Evolutionary conservation across 1,140 invertebrate species (phyloP).

Genomic region (Tetraneura akinire): DNA sequence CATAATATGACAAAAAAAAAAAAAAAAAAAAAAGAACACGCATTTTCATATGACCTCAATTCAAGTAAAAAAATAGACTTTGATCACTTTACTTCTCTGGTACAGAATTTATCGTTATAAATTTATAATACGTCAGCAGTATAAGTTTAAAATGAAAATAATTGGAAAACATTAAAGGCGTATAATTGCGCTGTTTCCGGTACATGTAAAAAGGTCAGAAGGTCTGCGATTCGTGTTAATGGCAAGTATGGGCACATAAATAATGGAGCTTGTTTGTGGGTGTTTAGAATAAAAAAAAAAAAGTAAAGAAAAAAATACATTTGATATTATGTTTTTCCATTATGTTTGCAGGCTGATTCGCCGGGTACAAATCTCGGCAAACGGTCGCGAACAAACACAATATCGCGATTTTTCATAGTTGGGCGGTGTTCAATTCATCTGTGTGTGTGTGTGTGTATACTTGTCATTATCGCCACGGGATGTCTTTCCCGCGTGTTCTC

Average conservation of each 20-base stretch:
- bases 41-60: too few species aligned
- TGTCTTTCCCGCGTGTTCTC: constrained; percentile 2
- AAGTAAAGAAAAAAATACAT: constrained; percentile 26
- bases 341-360: constrained; percentile 6
- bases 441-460: neutral
- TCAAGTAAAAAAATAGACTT: too few species aligned
- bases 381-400: constrained; percentile 30
- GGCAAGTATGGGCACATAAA: neutral
- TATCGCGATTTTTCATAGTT: constrained; percentile 31
- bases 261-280: constrained; percentile 33
- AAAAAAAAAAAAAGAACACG: too few species aligned
- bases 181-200: constrained; percentile 24
- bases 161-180: too few species aligned
- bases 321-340: constrained; percentile 31
- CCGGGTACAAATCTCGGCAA: constrained; percentile 8
- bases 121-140: too few species aligned
- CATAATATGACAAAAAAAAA: too few species aligned
- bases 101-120: too few species aligned
- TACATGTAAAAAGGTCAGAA: too few species aligned
- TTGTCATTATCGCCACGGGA: constrained; percentile 48
- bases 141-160: too few species aligned
- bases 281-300: too few species aligned
- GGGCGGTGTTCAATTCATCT: neutral
- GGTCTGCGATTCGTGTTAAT: neutral
- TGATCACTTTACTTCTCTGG: too few species aligned